These are phyloP conservation scores for Xiphydria camelus DNA, from an alignment of 2,888 invertebrate genomes.

Conservation along the genomic window DNA sequence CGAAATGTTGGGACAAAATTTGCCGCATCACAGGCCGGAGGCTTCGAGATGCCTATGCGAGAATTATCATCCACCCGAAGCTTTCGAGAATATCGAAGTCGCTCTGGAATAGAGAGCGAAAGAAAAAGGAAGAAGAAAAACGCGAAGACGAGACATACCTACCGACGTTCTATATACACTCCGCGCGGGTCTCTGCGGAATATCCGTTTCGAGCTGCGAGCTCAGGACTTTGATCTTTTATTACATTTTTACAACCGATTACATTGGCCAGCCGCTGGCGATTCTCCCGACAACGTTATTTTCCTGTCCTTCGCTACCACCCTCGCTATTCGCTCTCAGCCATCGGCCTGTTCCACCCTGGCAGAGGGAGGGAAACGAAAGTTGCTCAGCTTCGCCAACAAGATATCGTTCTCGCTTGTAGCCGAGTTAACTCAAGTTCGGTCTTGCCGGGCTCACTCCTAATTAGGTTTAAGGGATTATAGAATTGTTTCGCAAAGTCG, in stretches of 20 bases:
- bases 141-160: too few species aligned
- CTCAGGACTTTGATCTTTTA: constrained; percentile 48
- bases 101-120: too few species aligned
- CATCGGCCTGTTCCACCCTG: constrained; percentile 14
- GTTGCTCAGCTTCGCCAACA: constrained; percentile 18
- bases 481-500: constrained; percentile 54
- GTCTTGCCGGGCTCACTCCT: constrained; percentile 37
- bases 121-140: too few species aligned
- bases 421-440: constrained; percentile 45
- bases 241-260: constrained; percentile 55
- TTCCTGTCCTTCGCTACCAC: constrained; percentile 23
- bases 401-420: constrained; percentile 54
- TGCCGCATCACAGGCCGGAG: too few species aligned
- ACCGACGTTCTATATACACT: too few species aligned
- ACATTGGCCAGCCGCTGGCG: constrained; percentile 50
- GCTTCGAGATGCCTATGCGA: too few species aligned
- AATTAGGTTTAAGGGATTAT: constrained; percentile 55
- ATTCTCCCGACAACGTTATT: constrained; percentile 19
- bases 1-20: too few species aligned
- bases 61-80: too few species aligned
- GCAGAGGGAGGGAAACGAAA: constrained; percentile 5
- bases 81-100: too few species aligned
- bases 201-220: constrained; percentile 29
- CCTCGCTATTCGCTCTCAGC: constrained; percentile 12
- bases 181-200: constrained; percentile 18